Base-by-base conservation (phyloP, 1,140 invertebrate species). In the Aricia agestis region DNA sequence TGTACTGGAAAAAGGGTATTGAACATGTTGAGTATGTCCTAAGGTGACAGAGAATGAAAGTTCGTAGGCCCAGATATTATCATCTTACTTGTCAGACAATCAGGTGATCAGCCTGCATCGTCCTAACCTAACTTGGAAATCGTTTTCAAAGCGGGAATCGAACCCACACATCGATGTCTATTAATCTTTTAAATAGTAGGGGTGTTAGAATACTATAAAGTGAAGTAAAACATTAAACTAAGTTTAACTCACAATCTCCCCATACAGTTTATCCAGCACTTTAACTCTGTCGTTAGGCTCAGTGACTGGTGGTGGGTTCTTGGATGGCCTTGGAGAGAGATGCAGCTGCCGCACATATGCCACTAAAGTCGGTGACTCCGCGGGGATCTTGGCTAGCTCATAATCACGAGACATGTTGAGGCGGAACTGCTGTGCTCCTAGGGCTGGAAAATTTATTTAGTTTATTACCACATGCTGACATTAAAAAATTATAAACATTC, bases 381-480 rank as follows among this genome's bases (percentile, higher is more conserved):
- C 95, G 2, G 94, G 92, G 15, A 96, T 94, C 74, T 93, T 93
- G 17, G 93, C 90, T 73, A 96, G 89, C 78, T 96, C 95, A 82
- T 95, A 94, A 80, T 96, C 95, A 77, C 93, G 93, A 63, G 94
- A 95, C 94, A 96, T 95, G 85, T 95, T 96, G 59, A 94, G 81
- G 41, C 93, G 92, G 85, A 95, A 95, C 84, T 95, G 94, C 77
- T 94, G 93, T 75, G 94, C 94, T 65, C 93, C 92, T 76, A 94
- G 90, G 17, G 94, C 94, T 94, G 82, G 19, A 82, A 80, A 69
- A n/a, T n/a, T n/a, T n/a, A n/a, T n/a, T n/a, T n/a, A 58, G 75
- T 61, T 42, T 5, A 67, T 52, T 4, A 4, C 2, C 11, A 13
- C 45, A 13, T 52, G 3, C 41, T 42, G 41, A 42, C 25, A 25